Base-by-base conservation (phyloP, 92 coral and sea anemone genomes). In the Nematostella vectensis region DNA sequence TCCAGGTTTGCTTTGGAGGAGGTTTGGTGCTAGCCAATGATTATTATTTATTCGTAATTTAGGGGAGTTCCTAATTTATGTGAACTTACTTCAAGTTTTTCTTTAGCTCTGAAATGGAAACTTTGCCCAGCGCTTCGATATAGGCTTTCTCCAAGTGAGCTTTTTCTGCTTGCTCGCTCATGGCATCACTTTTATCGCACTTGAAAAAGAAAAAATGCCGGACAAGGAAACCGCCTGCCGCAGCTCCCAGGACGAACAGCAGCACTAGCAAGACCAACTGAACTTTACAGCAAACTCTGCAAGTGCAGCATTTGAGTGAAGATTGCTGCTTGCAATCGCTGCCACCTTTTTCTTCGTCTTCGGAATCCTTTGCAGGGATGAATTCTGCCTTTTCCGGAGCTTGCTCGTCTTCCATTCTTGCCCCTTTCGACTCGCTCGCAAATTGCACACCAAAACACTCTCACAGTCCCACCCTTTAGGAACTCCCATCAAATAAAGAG, bases 181-280 rank as follows among this genome's bases (percentile, higher is more conserved):
- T 1, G 1, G 58, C 17, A 8, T 36, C 15, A 8, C 15, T 8
- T 22, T 45, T 45, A 29, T 62, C 16, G 69, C 69, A 62, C 11
- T 11, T 29, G 11, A 28, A 22, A 10, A 19, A 26, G 49, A 61
- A n/a, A 27, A 27, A 45, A 4, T 65, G 64, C 21, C 74, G 56
- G 6, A 67, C 65, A 13, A 67, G 58, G 17, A 56, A 67, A 6
- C 74, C 74, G 26, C 57, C 66, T 21, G 54, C 21, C 19, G 57
- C 56, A 15, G 65, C 74, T 18, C 19, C 58, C 4, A 67, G 29
- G 30, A 67, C 48, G 30, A 67, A 55, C 25, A 67, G 17, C 30
- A 67, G 27, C 28, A 48, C 57, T 26, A 67, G 31, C 23, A 57
- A 11, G 9, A 36, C 65, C 0, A 67, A 47, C 31, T 29, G 36